phyloP scores from a whole-genome alignment of 1,140 invertebrate genomes.

The Oreohelix idahoensis region DNA sequence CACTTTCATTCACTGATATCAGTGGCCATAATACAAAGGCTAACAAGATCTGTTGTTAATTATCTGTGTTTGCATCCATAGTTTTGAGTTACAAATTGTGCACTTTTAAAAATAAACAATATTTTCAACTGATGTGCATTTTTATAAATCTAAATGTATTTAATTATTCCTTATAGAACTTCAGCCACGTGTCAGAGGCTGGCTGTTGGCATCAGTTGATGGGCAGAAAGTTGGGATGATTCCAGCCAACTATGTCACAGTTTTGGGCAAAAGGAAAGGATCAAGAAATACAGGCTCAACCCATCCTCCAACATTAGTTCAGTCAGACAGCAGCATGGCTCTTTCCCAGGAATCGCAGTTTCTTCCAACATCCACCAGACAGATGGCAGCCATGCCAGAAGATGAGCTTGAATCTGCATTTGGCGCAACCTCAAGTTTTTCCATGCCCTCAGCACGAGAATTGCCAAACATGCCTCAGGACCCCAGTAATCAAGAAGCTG shows the following conservation, averaged over 20 bases:
- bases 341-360: background rate
- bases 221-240: conserved; percentile 82
- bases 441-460: background rate
- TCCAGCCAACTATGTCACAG: conserved; percentile 85
- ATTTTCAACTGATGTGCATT: no score
- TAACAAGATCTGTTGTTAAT: no score
- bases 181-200: conserved; percentile 79
- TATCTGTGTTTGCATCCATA: no score
- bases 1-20: no score
- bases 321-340: conserved; percentile 13
- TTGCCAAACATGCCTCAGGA: background rate
- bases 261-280: conserved; percentile 68
- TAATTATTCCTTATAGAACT: conserved; percentile 71
- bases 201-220: conserved; percentile 77
- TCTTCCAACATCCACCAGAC: background rate
- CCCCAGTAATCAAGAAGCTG: conserved; percentile 21
- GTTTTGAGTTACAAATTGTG: no score
- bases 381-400: conserved; percentile 3
- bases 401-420: conserved; percentile 27
- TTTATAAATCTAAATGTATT: no score
- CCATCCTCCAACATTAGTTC: background rate
- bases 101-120: no score
- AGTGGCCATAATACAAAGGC: no score
- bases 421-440: background rate
- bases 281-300: conserved; percentile 34